These are phyloP conservation scores for Doris montereyensis DNA, from an alignment of 2,888 invertebrate species.

Conservation along the genomic window DNA sequence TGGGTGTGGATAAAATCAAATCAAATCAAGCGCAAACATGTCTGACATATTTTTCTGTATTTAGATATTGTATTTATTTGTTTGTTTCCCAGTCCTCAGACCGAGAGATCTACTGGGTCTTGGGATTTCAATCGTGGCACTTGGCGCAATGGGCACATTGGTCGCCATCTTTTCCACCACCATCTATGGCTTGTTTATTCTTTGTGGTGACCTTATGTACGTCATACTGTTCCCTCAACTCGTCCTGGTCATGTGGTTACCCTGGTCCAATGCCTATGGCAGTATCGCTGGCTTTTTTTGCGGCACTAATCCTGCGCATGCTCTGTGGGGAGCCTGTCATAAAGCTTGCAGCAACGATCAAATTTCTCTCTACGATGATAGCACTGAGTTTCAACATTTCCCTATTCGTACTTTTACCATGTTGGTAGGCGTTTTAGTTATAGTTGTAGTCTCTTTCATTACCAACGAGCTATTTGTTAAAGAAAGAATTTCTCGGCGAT, in stretches of 20 bases:
- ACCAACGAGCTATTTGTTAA: constrained; percentile 46
- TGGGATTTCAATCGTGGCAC: constrained; percentile 48
- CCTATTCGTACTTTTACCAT: constrained; percentile 53
- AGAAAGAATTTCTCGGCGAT: constrained; percentile 38
- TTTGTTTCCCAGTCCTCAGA: constrained; percentile 50
- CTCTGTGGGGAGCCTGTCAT: constrained; percentile 90
- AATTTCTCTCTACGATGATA: constrained; percentile 47
- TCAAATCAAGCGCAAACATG: background rate
- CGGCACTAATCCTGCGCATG: constrained; percentile 84
- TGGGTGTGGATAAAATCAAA: too few species aligned
- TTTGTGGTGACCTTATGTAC: constrained; percentile 57
- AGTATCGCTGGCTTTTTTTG: constrained; percentile 74
- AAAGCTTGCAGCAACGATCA: constrained; percentile 71
- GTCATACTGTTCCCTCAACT: constrained; percentile 57
- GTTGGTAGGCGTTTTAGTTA: constrained; percentile 45
- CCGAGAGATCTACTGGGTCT: constrained; percentile 54
- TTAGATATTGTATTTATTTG: background rate
- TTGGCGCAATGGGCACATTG: constrained; percentile 48
- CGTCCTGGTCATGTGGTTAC: constrained; percentile 52
- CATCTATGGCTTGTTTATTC: constrained; percentile 55
- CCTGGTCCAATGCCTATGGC: constrained; percentile 51
- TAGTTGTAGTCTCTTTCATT: constrained; percentile 46
- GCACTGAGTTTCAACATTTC: constrained; percentile 47
- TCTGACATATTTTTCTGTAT: background rate
- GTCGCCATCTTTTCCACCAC: constrained; percentile 50